Conservation (phyloP, 2,888 invertebrate genomes). For the Dynastes maya region DNA sequence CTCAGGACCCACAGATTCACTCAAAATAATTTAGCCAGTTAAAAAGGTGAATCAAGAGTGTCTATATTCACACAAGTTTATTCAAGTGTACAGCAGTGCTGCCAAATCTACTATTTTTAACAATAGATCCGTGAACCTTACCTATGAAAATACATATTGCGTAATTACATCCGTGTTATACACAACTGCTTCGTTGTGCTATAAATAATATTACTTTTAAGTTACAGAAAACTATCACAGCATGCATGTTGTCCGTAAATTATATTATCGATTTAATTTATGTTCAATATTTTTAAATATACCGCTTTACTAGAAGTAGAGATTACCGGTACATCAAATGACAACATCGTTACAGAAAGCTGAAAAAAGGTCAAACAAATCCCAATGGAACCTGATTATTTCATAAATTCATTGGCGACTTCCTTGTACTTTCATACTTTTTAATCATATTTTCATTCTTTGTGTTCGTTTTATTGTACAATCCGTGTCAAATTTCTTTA, state of each 20-base stretch:
- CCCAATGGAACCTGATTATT: not conserved
- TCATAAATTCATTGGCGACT: constrained; percentile 10
- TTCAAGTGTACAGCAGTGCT: constrained; percentile 13
- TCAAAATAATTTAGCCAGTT: constrained; percentile 42
- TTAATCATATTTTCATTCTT: not conserved
- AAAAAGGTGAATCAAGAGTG: constrained; percentile 26
- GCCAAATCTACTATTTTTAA: constrained; percentile 17
- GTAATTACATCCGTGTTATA: not conserved
- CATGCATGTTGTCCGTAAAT: too few species aligned
- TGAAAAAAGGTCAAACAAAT: constrained; percentile 1
- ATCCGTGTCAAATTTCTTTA: not conserved
- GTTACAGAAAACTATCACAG: too few species aligned
- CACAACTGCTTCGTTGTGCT: too few species aligned
- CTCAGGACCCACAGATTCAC: constrained; percentile 33
- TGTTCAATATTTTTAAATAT: not conserved
- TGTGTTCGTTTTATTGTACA: not conserved
- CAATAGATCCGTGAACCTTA: not conserved
- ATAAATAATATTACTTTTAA: too few species aligned
- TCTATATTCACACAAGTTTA: constrained; percentile 33
- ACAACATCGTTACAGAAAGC: not conserved
- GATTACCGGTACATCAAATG: not conserved
- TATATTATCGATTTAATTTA: not conserved
- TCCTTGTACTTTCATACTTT: not conserved
- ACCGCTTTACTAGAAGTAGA: not conserved
- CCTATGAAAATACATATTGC: not conserved